Percentiles rank a stretch among this genome's conserved stretches.
Evolutionary conservation across 2,113 vertebrate genomes (phyloP).

Genomic region (Ctenodactylus gundi): DNA sequence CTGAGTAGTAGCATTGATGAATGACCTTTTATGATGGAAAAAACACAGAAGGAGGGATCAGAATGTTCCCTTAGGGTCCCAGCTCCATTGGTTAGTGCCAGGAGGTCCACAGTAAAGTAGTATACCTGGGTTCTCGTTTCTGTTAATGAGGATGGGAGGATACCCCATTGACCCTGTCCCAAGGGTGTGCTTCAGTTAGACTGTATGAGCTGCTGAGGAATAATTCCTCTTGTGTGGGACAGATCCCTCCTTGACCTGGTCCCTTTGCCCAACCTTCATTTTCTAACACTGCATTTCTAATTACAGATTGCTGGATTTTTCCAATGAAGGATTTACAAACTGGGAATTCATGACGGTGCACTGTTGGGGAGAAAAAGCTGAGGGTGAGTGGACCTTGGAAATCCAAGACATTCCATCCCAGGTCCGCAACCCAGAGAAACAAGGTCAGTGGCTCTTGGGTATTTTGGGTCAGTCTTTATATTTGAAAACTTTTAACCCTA

Average conservation of each 20-base stretch:
- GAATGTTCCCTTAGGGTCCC: not conserved
- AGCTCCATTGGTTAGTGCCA: not conserved
- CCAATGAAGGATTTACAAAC: conserved; percentile 92
- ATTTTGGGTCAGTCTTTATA: not conserved
- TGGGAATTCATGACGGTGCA: conserved; percentile 98
- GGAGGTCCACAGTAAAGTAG: not conserved
- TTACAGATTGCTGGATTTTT: conserved; percentile 89
- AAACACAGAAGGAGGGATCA: not conserved
- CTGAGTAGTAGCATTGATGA: rapidly evolving
- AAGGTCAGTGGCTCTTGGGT: conserved; percentile 84
- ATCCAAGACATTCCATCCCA: conserved; percentile 90
- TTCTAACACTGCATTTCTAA: not conserved
- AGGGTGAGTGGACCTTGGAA: conserved; percentile 93
- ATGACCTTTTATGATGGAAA: not conserved
- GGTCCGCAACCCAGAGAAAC: conserved; percentile 88
- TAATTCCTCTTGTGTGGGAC: not conserved
- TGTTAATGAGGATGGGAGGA: not conserved
- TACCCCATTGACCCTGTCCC: not conserved
- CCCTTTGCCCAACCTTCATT: rapidly evolving
- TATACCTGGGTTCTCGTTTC: rapidly evolving
- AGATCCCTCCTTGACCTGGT: not conserved
- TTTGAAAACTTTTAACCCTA: not conserved
- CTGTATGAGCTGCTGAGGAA: not conserved
- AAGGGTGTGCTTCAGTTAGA: rapidly evolving
- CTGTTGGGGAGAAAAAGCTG: conserved; percentile 93